A percentile compares a stretch with the other conserved stretches of the same genome.
Evolutionary conservation across 1,140 invertebrate genomes (phyloP).

Genomic region (Scaptomyza montana): DNA sequence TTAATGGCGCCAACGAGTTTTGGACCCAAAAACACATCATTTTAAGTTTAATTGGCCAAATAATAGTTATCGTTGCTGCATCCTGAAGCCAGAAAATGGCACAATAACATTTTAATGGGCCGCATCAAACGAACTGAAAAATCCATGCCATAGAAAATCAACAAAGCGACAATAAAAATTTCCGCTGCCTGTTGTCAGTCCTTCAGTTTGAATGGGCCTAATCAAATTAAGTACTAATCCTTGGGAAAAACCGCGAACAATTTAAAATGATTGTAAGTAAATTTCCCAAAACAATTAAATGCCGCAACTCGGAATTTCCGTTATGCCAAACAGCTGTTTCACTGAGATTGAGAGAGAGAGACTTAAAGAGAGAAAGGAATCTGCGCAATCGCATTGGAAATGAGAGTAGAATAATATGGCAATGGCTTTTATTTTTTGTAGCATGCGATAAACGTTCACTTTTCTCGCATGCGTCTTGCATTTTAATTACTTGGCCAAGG

Average conservation of each 20-base stretch:
- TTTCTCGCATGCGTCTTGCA: constrained; percentile 33
- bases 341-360: constrained; percentile 1
- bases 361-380: constrained; percentile 12
- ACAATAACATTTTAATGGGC: constrained; percentile 58
- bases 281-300: constrained; percentile 80
- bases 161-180: constrained; percentile 68
- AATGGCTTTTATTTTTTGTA: constrained; percentile 20
- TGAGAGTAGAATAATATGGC: not conserved
- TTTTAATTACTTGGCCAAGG: constrained; percentile 41
- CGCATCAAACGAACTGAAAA: constrained; percentile 58
- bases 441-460: constrained; percentile 62
- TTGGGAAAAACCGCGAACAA: constrained; percentile 79
- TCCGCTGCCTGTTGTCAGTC: not conserved
- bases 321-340: constrained; percentile 26
- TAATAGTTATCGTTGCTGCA: constrained; percentile 53
- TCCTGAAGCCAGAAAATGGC: constrained; percentile 24
- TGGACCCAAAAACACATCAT: not conserved
- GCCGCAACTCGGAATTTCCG: constrained; percentile 34
- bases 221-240: constrained; percentile 81
- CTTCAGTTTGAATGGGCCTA: constrained; percentile 59
- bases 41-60: constrained; percentile 47
- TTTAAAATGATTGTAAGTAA: constrained; percentile 81
- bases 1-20: constrained; percentile 15
- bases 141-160: constrained; percentile 29
- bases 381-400: constrained; percentile 47